Conservation (phyloP, 1,140 invertebrate genomes). For the Meloidogyne floridensis region DNA sequence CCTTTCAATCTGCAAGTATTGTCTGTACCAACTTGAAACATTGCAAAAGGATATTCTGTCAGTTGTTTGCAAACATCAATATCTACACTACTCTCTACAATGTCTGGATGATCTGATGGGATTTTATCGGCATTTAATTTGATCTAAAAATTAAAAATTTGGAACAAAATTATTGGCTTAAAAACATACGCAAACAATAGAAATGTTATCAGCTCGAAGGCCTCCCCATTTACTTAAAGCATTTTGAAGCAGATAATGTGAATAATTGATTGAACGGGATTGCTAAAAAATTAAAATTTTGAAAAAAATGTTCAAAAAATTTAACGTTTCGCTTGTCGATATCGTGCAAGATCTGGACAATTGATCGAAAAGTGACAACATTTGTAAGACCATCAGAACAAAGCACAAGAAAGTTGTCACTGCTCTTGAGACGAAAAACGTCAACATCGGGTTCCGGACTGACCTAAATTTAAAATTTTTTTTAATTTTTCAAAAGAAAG, state of each 20-base stretch:
- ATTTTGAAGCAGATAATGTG: conserved; percentile 34
- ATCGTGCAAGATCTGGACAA: conserved; percentile 21
- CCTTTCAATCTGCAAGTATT: conserved; percentile 10
- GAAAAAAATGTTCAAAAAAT: background rate
- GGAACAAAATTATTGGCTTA: background rate
- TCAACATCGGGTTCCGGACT: conserved; percentile 40
- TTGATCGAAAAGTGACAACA: conserved; percentile 21
- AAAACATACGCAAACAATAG: conserved; percentile 38
- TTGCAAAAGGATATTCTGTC: conserved; percentile 32
- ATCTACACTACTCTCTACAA: conserved; percentile 18
- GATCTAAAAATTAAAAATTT: conserved; percentile 30
- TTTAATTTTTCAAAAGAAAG: background rate
- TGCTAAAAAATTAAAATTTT: conserved; percentile 15
- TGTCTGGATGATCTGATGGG: conserved; percentile 6
- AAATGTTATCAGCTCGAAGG: conserved; percentile 42
- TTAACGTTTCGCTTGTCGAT: conserved; percentile 4
- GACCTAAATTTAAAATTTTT: conserved; percentile 12
- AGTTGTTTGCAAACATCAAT: conserved; percentile 29
- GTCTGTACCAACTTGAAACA: conserved; percentile 24
- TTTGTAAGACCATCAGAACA: conserved; percentile 41
- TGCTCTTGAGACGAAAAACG: conserved; percentile 13
- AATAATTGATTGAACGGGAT: conserved; percentile 22
- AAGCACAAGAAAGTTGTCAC: conserved; percentile 37
- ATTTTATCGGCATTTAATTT: conserved; percentile 28
- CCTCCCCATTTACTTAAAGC: conserved; percentile 38